Evolutionary conservation across 1,140 invertebrate genomes (phyloP).

Genomic region (Brachionus asplanchnoidis): DNA sequence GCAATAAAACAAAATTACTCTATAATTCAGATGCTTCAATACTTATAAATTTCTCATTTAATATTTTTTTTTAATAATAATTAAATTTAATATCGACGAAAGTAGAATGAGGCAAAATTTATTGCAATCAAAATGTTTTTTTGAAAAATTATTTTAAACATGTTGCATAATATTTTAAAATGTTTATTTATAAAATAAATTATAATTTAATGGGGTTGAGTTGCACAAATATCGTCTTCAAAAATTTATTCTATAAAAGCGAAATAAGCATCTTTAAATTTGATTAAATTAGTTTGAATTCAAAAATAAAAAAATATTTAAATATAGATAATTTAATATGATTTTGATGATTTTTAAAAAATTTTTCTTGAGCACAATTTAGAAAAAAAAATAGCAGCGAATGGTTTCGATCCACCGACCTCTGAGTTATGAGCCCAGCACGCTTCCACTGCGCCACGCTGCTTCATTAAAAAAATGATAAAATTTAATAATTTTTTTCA

Average conservation of each 20-base stretch:
- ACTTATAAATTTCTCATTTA: neutral
- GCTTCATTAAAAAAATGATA: slow-evolving; percentile 57
- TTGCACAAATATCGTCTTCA: no score
- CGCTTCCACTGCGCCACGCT: slow-evolving; percentile 96
- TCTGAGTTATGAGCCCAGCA: slow-evolving; percentile 96
- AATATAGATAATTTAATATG: no score
- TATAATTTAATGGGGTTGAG: no score
- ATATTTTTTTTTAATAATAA: neutral
- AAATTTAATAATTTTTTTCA: neutral
- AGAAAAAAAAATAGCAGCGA: slow-evolving; percentile 67
- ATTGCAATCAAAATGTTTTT: neutral
- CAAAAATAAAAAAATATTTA: no score
- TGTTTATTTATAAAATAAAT: neutral
- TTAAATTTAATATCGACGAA: neutral
- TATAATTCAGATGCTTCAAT: neutral
- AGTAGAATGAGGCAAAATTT: neutral
- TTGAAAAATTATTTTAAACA: neutral
- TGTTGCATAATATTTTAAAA: neutral
- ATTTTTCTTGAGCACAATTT: no score
- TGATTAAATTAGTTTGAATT: no score
- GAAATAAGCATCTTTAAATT: no score
- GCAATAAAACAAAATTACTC: neutral
- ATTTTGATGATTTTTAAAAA: no score
- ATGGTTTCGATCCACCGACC: slow-evolving; percentile 92
- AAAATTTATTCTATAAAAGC: no score